These are phyloP conservation scores for Pyrgilauda ruficollis DNA, from an alignment of 2,113 vertebrate species.

Conservation along the genomic window DNA sequence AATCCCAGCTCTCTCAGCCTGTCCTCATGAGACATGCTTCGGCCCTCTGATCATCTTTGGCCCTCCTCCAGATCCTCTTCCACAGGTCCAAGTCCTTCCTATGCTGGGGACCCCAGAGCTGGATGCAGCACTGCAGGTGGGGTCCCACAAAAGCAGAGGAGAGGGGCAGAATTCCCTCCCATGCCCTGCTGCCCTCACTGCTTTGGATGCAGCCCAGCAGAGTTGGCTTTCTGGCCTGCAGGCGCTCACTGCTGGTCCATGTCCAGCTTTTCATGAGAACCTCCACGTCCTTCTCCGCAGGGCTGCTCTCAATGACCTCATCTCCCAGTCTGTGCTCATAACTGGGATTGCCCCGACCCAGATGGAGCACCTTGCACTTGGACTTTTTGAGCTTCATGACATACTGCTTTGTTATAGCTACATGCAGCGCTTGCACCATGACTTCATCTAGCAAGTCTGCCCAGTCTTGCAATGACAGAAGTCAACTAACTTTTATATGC, in stretches of 20 bases:
- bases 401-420: neutral
- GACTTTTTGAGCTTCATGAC: neutral
- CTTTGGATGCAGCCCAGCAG: neutral
- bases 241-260: accelerated
- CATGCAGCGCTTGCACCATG: neutral
- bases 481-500: neutral
- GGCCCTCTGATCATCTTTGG: neutral
- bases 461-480: neutral
- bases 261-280: neutral
- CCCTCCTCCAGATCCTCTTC: neutral
- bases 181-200: accelerated
- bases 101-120: accelerated
- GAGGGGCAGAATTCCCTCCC: neutral
- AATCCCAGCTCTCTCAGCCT: neutral
- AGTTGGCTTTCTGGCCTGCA: neutral
- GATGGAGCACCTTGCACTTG: neutral
- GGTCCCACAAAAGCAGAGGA: neutral
- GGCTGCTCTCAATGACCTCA: neutral
- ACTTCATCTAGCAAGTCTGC: neutral
- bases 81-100: neutral
- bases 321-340: neutral
- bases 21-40: neutral
- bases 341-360: neutral
- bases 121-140: neutral
- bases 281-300: neutral